phyloP scores from a whole-genome alignment of 2,113 vertebrate genomes.

The Oncorhynchus mykiss region DNA sequence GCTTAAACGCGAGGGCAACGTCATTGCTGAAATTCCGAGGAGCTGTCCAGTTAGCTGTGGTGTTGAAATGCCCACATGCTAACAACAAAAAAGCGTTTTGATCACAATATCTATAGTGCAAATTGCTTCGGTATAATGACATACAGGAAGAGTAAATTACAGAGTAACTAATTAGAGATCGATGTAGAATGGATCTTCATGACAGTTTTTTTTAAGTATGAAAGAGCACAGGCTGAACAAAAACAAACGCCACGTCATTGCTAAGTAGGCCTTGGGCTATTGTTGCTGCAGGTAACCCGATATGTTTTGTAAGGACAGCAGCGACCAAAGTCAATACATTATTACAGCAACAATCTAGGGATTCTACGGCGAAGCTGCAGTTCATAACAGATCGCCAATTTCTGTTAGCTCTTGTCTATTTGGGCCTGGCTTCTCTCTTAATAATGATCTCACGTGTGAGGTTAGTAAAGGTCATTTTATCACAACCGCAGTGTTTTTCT shows the following conservation, averaged over 20 bases:
- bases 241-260: background rate
- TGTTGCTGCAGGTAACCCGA: constrained; percentile 29
- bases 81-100: background rate
- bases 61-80: constrained; percentile 45
- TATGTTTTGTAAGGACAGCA: constrained; percentile 20
- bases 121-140: background rate
- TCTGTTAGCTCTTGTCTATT: background rate
- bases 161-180: background rate
- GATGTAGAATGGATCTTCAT: too few relatives aligned
- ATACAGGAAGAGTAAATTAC: background rate
- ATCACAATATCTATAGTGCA: background rate
- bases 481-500: constrained; percentile 16
- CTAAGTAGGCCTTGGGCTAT: too few relatives aligned
- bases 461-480: constrained; percentile 16
- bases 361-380: background rate
- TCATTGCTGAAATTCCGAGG: background rate
- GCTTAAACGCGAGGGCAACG: constrained; percentile 35
- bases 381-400: background rate
- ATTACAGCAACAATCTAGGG: background rate
- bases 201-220: too few relatives aligned
- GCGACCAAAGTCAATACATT: background rate
- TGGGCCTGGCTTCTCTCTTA: background rate
- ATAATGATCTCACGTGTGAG: background rate
- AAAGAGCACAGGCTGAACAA: background rate
- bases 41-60: constrained; percentile 45